A percentile compares a stretch with the other conserved stretches of the same genome.
These are phyloP conservation scores for Plumapathes pennacea DNA, from an alignment of 92 coral and sea anemone genomes.

Conservation along the genomic window DNA sequence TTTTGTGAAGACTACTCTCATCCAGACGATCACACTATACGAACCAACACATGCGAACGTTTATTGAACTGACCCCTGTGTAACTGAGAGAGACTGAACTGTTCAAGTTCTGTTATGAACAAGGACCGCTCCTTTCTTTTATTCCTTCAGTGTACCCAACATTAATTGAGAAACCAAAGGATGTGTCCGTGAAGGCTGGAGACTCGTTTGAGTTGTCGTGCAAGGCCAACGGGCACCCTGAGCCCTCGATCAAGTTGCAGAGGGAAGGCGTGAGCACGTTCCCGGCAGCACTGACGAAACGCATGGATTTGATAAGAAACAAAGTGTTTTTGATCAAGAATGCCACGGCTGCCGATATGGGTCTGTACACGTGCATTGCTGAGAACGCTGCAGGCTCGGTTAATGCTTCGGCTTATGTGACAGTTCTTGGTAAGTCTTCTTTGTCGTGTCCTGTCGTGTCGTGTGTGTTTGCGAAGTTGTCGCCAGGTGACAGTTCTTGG, in stretches of 20 bases:
- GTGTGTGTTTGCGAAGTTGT: too few relatives aligned
- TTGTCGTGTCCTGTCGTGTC: too few relatives aligned
- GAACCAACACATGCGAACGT: too few relatives aligned
- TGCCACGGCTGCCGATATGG: conserved; percentile 60
- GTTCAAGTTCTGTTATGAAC: too few relatives aligned
- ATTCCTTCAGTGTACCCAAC: conserved; percentile 61
- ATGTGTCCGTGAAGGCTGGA: conserved; percentile 61
- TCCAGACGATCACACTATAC: too few relatives aligned
- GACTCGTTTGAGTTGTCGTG: conserved; percentile 43
- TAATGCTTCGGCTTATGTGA: conserved; percentile 64
- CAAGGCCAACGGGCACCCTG: conserved; percentile 68
- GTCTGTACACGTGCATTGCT: conserved; percentile 73
- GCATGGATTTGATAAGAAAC: conserved; percentile 24
- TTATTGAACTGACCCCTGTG: too few relatives aligned
- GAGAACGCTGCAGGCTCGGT: conserved; percentile 69
- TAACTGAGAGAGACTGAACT: too few relatives aligned
- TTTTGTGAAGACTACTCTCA: too few relatives aligned
- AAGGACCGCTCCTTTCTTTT: too few relatives aligned
- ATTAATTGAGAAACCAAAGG: conserved; percentile 29
- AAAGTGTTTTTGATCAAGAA: conserved; percentile 45
- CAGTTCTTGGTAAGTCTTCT: conserved; percentile 60
- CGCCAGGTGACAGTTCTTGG: too few relatives aligned
- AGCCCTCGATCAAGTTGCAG: conserved; percentile 63
- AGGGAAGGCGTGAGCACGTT: conserved; percentile 65
- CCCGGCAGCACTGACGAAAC: conserved; percentile 60